Conservation (phyloP, 2,797 vertebrate species). For the Jordanella pulchra region DNA sequence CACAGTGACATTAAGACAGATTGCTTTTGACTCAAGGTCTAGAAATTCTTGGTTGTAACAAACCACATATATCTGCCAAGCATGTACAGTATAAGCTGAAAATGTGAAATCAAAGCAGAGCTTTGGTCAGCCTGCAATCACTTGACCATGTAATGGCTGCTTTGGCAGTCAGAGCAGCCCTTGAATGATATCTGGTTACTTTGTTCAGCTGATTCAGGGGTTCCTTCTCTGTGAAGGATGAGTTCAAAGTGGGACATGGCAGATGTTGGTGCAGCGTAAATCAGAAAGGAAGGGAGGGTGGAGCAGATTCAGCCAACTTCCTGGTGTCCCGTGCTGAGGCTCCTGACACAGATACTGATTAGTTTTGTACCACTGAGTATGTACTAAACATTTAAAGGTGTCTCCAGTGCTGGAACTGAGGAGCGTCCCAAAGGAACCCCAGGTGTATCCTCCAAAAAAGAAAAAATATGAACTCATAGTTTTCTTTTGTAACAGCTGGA, state of each 20-base stretch:
- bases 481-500: background rate
- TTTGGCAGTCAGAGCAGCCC: conserved; percentile 7
- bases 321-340: conserved; percentile 19
- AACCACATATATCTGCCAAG: conserved; percentile 18
- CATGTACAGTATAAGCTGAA: conserved; percentile 28
- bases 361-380: conserved; percentile 8
- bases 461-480: background rate
- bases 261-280: conserved; percentile 31
- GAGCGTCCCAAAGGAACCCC: conserved; percentile 20
- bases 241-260: conserved; percentile 8
- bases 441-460: conserved; percentile 28
- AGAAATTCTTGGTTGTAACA: conserved; percentile 17
- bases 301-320: conserved; percentile 13
- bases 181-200: conserved; percentile 32
- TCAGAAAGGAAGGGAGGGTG: conserved; percentile 20
- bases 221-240: conserved; percentile 9
- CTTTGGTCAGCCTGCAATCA: conserved; percentile 26
- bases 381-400: conserved; percentile 3
- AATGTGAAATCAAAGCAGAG: conserved; percentile 39
- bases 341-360: background rate
- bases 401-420: conserved; percentile 3
- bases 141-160: conserved; percentile 19
- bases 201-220: conserved; percentile 12
- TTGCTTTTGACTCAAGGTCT: background rate
- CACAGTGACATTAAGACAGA: background rate